Evolutionary conservation across 2,888 invertebrate genomes (phyloP), one percentile per base, ranked within the genome.

Genomic region (Tachina fera): DNA sequence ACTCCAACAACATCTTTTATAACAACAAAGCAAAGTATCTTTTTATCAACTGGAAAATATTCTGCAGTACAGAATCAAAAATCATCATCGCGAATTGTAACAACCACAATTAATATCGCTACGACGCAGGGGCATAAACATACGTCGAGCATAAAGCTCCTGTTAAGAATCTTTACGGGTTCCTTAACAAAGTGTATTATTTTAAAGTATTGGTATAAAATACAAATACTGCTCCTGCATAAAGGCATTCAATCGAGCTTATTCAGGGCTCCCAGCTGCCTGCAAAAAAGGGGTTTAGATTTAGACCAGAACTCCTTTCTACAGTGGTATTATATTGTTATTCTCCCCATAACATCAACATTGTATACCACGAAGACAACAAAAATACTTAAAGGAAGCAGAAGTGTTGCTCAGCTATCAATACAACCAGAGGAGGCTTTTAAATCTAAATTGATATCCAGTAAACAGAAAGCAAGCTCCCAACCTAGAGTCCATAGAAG

Each of bases 371-470:
- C 43, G 22, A 65, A 10, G 61, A 31, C 65, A 65, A 56, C 16
- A 63, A 14, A 47, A 70, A 63, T 19, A 58, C 60, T 14, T 70
- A 68, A 68, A 51, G 16, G 2, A 63, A 51, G 72, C 72, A 72
- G 83, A 68, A 80, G 83, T 76, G 83, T 72, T 83, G 86, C 72
- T 71, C 19, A 71, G 2, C 51, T 63, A 14, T 4, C 58, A 61
- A 13, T 43, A 61, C 45, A 76, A 74, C 51, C 67, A 77, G 72
- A 84, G 77, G 84, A 84, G 84, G 84, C 84, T 84, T 86, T 83
- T 72, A 80, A 61, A 83, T 68, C 61, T 47, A 83, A 45, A 67
- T 72, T 72, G 11, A 67, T 72, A n/a, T 51, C 9, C 16, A 47
- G 51, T 16, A 45, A 47, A 51, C 47, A 47, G 53, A 68, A 53